Conservation (phyloP, 2,888 invertebrate species). For the Lottia scabra region DNA sequence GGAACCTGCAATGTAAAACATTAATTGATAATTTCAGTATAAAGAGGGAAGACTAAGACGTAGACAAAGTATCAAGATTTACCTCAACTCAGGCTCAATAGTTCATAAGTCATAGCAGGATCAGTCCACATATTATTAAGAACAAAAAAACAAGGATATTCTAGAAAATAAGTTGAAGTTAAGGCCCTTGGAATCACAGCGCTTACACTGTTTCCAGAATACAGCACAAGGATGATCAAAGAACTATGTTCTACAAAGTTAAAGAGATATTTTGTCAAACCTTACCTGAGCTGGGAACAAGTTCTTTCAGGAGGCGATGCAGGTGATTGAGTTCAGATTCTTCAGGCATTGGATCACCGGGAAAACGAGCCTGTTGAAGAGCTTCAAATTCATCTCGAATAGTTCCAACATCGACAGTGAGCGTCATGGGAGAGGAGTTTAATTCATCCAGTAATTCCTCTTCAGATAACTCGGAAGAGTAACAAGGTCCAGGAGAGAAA, state of each 20-base stretch:
- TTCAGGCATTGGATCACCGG: neutral
- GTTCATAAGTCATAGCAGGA: too few species aligned
- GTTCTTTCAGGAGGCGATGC: conserved; percentile 48
- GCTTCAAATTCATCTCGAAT: neutral
- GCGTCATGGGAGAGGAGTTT: conserved; percentile 12
- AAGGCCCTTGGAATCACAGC: too few species aligned
- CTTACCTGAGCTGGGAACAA: conserved; percentile 52
- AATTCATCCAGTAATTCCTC: conserved; percentile 29
- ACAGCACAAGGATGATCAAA: neutral
- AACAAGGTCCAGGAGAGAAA: conserved; percentile 8
- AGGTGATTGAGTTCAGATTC: conserved; percentile 46
- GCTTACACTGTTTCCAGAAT: too few species aligned
- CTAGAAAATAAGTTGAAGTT: too few species aligned
- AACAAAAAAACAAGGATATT: too few species aligned
- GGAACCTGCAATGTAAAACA: conserved; percentile 42
- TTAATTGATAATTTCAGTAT: conserved; percentile 7
- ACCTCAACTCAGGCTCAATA: too few species aligned
- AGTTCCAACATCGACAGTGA: conserved; percentile 15
- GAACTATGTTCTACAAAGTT: too few species aligned
- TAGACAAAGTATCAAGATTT: too few species aligned
- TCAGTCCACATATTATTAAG: too few species aligned
- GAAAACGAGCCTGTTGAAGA: neutral
- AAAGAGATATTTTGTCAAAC: too few species aligned
- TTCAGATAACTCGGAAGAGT: conserved; percentile 26
- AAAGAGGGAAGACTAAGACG: too few species aligned